Percentiles rank a stretch among this genome's conserved stretches.
phyloP scores from a whole-genome alignment of 30 jellyfish, hydroid and myxozoan genomes.

The Hydra vulgaris region DNA sequence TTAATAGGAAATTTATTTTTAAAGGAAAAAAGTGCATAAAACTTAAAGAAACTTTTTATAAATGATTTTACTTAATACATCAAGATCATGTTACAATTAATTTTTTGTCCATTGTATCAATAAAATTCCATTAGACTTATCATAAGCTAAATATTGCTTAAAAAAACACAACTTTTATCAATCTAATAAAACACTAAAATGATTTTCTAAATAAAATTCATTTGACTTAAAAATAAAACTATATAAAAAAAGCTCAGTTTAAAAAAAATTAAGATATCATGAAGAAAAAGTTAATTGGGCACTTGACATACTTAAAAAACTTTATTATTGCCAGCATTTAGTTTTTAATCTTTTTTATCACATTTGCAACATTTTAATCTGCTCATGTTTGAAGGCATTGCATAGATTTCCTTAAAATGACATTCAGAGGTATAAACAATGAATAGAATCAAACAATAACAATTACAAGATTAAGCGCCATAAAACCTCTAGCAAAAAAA shows the following conservation, averaged over 20 bases:
- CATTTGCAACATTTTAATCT: background rate
- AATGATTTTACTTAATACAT: background rate
- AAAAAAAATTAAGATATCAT: background rate
- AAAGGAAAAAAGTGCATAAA: no score
- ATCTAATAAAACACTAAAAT: background rate
- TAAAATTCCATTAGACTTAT: background rate
- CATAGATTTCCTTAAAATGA: background rate
- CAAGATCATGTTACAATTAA: background rate
- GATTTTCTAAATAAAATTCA: background rate
- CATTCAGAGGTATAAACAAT: no score
- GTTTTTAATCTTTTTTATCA: no score
- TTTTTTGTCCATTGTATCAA: background rate
- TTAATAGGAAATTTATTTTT: no score
- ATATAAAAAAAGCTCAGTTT: no score
- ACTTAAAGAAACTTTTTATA: background rate
- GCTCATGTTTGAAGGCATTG: background rate
- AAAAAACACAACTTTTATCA: background rate
- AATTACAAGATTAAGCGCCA: no score
- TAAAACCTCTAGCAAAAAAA: no score
- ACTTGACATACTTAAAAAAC: background rate
- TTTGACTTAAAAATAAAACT: background rate
- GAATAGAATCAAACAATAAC: no score
- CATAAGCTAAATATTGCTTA: background rate
- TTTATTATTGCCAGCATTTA: background rate
- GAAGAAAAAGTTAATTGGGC: background rate